These are phyloP conservation scores for Neolamprologus cancellatus DNA, from an alignment of 2,113 vertebrate species.

Conservation along the genomic window DNA sequence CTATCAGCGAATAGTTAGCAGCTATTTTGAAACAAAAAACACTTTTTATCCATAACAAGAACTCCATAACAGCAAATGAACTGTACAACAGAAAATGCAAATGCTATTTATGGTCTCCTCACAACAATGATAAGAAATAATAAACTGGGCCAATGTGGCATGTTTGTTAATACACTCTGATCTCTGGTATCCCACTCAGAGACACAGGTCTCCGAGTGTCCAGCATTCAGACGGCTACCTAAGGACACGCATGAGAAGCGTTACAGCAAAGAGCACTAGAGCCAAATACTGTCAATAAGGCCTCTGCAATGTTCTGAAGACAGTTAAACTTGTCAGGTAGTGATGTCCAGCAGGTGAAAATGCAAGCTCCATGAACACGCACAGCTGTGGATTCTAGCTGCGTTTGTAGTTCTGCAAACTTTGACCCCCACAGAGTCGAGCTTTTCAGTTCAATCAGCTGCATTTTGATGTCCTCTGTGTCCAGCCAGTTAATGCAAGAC, in stretches of 20 bases:
- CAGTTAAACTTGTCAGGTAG: not conserved
- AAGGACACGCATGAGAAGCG: not conserved
- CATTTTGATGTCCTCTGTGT: no score
- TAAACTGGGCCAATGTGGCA: rapidly evolving
- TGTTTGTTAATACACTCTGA: not conserved
- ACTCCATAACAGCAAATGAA: no score
- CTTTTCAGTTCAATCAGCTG: no score
- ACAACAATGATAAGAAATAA: not conserved
- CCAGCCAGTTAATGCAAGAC: no score
- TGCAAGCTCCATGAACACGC: no score
- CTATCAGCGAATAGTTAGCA: not conserved
- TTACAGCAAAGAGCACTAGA: not conserved
- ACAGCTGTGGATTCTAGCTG: rapidly evolving
- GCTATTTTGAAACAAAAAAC: not conserved
- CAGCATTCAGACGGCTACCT: not conserved
- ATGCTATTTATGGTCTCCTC: rapidly evolving
- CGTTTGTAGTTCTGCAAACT: no score
- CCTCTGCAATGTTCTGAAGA: not conserved
- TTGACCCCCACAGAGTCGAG: no score
- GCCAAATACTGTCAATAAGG: not conserved
- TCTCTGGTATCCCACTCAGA: not conserved
- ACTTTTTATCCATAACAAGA: rapidly evolving
- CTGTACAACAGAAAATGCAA: no score
- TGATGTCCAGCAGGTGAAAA: no score
- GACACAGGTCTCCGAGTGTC: not conserved